Base-by-base conservation (phyloP, 2,797 vertebrate species). In the Galagoides demidoff region DNA sequence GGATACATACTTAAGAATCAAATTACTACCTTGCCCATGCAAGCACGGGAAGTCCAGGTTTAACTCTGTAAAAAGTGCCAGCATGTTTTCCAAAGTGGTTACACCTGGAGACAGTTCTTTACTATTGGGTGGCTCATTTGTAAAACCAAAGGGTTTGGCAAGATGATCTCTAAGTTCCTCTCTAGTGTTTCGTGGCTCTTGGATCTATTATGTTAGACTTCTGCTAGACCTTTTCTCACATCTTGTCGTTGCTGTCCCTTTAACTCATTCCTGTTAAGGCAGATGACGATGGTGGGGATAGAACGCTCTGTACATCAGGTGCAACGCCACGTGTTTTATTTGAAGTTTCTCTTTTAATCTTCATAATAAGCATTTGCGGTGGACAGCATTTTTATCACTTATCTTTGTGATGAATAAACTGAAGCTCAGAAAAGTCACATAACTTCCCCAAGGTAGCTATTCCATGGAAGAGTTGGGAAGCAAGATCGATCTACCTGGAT, bases 311-410 rank as follows among this genome's bases (percentile, higher is more conserved):
- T 64, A 27, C 31, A 31, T 70, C 31, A 73, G 39, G n/a, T 16
- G 57, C 14, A 70, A 31, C 29, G 3, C 23, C 68, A 76, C 81
- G 16, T 31, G 12, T 85, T 90, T 92, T 68, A 31, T 37, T 13
- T 49, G 55, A 84, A 64, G 84, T 92, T 95, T 92, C 45, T 92
- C 29, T 55, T 37, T 79, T 66, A 81, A 52, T 78, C 11, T 34
- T 86, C 14, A 34, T 2, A 55, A 19, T 27, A 79, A 91, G 7
- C 31, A 88, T 73, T 82, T 59, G 22, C 12, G 66, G 14, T 43
- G 43, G 43, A 20, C 43, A 34, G 0, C 64, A 14, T 82, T 71
- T 83, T 88, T 70, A 94, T 57, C 88, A 82, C 55, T 55, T 37
- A 1, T 39, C 29, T 71, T 81, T 29, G 13, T 61, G 37, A 90